Conservation (phyloP, 1,140 invertebrate genomes). For the Sitophilus oryzae region DNA sequence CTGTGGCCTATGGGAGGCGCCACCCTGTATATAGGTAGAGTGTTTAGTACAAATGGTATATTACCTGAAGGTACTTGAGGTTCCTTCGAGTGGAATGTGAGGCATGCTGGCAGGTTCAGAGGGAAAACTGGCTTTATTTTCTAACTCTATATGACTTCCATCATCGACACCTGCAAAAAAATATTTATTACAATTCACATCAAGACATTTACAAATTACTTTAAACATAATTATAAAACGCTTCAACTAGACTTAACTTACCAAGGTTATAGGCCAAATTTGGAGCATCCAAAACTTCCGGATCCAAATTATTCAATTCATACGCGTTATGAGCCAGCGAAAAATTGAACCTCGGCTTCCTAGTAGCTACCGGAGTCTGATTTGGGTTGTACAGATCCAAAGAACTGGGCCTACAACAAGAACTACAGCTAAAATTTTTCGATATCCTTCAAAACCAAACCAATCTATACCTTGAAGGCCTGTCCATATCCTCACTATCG, state of each 20-base stretch:
- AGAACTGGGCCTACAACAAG: slow-evolving; percentile 45
- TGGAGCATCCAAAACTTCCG: slow-evolving; percentile 54
- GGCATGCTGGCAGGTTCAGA: slow-evolving; percentile 54
- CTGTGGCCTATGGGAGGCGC: too few relatives aligned
- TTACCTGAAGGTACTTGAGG: slow-evolving; percentile 15
- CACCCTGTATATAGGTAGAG: too few relatives aligned
- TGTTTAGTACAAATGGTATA: neutral
- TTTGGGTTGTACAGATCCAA: slow-evolving; percentile 48
- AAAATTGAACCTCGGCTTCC: slow-evolving; percentile 51
- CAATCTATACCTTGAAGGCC: slow-evolving; percentile 35
- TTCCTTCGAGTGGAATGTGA: slow-evolving; percentile 44
- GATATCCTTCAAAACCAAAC: slow-evolving; percentile 35
- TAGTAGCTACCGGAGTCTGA: slow-evolving; percentile 40
- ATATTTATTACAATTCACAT: neutral
- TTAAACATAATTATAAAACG: neutral
- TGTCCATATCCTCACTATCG: slow-evolving; percentile 37
- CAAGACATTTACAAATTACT: neutral
- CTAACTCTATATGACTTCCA: slow-evolving; percentile 35
- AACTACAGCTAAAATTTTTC: slow-evolving; percentile 33
- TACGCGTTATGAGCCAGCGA: slow-evolving; percentile 55
- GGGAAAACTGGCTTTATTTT: slow-evolving; percentile 43
- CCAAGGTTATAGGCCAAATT: slow-evolving; percentile 45
- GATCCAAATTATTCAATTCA: slow-evolving; percentile 56
- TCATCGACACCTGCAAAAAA: slow-evolving; percentile 27
- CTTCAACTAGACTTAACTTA: too few relatives aligned